Conservation (phyloP, 2,113 vertebrate genomes). For the Choloepus hoffmanni region DNA sequence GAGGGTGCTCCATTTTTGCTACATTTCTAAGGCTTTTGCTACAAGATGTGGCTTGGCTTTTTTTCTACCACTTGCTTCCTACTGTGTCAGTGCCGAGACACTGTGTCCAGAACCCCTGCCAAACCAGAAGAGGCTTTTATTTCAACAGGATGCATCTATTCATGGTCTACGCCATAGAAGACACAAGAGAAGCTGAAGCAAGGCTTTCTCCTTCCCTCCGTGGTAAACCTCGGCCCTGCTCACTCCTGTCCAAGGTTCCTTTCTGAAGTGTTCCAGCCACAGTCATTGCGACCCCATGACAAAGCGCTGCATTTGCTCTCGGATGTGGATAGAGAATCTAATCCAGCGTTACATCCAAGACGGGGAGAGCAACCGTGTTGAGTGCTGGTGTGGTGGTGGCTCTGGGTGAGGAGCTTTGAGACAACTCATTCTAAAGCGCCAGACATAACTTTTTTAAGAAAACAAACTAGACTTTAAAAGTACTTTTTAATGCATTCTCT, state of each 20-base stretch:
- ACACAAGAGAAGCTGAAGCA: background rate
- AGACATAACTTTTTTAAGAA: background rate
- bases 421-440: background rate
- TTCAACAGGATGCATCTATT: background rate
- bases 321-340: slow-evolving; percentile 94
- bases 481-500: background rate
- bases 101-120: background rate
- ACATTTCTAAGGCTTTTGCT: background rate
- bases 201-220: background rate
- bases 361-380: slow-evolving; percentile 94
- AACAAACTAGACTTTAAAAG: background rate
- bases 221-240: background rate
- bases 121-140: background rate
- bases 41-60: background rate
- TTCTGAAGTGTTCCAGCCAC: slow-evolving; percentile 92
- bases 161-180: background rate
- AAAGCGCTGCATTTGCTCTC: slow-evolving; percentile 93
- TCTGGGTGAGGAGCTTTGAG: background rate
- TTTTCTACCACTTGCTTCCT: background rate
- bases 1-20: background rate
- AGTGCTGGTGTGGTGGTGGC: slow-evolving; percentile 58
- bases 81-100: background rate
- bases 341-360: slow-evolving; percentile 89
- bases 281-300: slow-evolving; percentile 94
- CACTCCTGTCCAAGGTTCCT: slow-evolving; percentile 87